phyloP scores from a whole-genome alignment of 2,888 invertebrate species.

The Hydrotaea cyrtoneurina region DNA sequence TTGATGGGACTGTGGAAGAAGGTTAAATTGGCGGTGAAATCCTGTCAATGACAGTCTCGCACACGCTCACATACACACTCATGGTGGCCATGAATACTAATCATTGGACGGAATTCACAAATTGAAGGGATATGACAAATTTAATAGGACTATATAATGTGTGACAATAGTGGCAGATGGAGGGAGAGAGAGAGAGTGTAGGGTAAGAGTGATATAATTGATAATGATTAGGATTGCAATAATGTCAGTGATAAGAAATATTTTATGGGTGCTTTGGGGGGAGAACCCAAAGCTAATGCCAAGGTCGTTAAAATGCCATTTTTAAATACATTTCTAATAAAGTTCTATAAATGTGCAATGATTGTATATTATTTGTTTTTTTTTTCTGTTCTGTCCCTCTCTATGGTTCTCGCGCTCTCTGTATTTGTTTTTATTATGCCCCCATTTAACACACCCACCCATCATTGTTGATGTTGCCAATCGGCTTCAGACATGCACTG shows the following conservation, averaged over 20 bases:
- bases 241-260: neutral
- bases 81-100: neutral
- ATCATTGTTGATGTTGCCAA: neutral
- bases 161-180: too few relatives aligned
- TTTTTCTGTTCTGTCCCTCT: neutral
- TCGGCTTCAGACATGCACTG: neutral
- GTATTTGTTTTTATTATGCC: neutral
- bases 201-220: too few relatives aligned
- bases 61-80: neutral
- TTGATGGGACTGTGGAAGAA: neutral
- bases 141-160: too few relatives aligned
- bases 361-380: neutral
- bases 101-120: too few relatives aligned
- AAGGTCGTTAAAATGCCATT: constrained; percentile 8
- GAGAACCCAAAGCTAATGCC: neutral
- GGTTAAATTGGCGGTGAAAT: neutral
- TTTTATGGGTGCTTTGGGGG: neutral
- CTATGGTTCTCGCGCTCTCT: too few relatives aligned
- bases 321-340: constrained; percentile 6
- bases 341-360: constrained; percentile 14
- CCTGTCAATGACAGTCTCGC: neutral
- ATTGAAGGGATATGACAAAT: too few relatives aligned
- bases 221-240: neutral
- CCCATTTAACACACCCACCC: constrained; percentile 4
- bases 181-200: too few relatives aligned